These are phyloP conservation scores for Cynodonichthys magdalenae DNA, from an alignment of 2,797 vertebrate species.

Conservation along the genomic window DNA sequence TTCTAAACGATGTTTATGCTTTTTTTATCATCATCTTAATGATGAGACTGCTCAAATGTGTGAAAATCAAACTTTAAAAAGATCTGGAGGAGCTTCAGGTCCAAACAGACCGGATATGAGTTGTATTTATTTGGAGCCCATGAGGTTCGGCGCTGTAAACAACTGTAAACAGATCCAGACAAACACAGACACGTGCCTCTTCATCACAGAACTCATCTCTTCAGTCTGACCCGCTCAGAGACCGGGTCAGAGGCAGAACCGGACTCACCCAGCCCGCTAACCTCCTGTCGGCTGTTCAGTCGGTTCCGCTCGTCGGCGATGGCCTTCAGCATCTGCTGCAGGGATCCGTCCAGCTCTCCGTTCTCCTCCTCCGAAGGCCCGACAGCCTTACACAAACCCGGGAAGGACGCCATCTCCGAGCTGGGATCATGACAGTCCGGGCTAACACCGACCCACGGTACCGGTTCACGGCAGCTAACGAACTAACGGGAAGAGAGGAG, in stretches of 20 bases:
- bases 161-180: too few species aligned
- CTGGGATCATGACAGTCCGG: conserved; percentile 80
- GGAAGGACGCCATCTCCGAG: conserved; percentile 83
- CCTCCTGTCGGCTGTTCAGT: conserved; percentile 78
- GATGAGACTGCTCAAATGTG: too few species aligned
- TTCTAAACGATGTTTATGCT: too few species aligned
- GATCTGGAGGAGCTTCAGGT: too few species aligned
- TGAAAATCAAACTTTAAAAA: too few species aligned
- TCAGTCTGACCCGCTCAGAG: too few species aligned
- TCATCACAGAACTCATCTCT: too few species aligned
- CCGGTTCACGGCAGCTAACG: conserved; percentile 38
- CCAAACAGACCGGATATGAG: too few species aligned
- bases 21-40: too few species aligned
- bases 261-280: conserved; percentile 78
- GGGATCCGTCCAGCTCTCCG: conserved; percentile 79
- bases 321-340: conserved; percentile 85
- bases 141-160: too few species aligned
- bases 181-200: too few species aligned
- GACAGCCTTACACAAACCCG: conserved; percentile 73
- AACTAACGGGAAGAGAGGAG: not conserved
- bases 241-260: not conserved
- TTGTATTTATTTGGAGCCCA: too few species aligned
- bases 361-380: conserved; percentile 72
- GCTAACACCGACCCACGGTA: conserved; percentile 41
- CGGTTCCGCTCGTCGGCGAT: conserved; percentile 83